These are phyloP conservation scores for Drosophila hydei DNA, from an alignment of 1,140 invertebrate genomes.

Conservation along the genomic window DNA sequence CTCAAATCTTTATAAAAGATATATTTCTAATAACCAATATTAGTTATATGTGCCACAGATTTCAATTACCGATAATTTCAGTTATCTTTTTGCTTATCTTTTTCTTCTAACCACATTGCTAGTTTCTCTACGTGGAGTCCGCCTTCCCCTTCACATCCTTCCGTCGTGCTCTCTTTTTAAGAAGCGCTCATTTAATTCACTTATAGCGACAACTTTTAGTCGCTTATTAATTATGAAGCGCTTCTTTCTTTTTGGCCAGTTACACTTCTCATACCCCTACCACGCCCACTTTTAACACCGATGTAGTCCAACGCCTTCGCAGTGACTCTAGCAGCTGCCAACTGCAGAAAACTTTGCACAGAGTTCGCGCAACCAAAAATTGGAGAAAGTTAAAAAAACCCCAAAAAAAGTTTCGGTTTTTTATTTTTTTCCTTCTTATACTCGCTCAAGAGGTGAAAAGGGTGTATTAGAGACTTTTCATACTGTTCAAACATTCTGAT, in stretches of 20 bases:
- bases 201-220: conserved; percentile 49
- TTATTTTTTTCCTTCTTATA: neutral
- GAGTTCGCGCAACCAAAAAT: conserved; percentile 5
- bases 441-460: neutral
- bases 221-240: conserved; percentile 62
- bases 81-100: no score
- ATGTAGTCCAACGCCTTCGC: conserved; percentile 20
- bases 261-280: neutral
- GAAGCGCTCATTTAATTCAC: conserved; percentile 63
- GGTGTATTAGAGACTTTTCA: neutral
- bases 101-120: no score
- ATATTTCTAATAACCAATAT: no score
- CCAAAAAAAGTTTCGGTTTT: neutral
- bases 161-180: neutral
- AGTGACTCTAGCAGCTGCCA: conserved; percentile 17
- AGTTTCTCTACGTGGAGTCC: no score
- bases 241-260: neutral
- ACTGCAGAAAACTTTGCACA: conserved; percentile 27
- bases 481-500: no score
- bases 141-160: neutral
- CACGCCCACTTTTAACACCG: neutral
- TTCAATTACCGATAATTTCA: no score
- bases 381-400: neutral
- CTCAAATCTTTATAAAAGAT: no score
- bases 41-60: no score